Conservation (phyloP, 2,888 invertebrate genomes). For the Pycnomerus fuliginosus region DNA sequence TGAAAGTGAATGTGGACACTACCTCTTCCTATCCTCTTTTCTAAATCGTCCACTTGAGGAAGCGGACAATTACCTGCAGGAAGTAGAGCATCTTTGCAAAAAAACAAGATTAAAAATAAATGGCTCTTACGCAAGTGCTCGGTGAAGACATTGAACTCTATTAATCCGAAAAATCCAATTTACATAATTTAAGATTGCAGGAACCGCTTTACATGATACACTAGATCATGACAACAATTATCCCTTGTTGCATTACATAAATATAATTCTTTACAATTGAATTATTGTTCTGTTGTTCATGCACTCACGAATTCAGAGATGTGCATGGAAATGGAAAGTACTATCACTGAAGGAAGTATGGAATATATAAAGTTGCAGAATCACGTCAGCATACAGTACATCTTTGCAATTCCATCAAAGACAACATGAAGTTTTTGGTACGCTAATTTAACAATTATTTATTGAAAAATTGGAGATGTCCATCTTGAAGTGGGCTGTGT, state of each 20-base stretch:
- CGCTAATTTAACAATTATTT: too few species aligned
- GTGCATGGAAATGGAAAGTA: slow-evolving; percentile 11
- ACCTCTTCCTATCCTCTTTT: too few species aligned
- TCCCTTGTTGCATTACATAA: not conserved
- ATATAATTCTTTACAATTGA: slow-evolving; percentile 2
- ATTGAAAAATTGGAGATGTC: too few species aligned
- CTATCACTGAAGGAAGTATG: slow-evolving; percentile 9
- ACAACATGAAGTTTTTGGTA: not conserved
- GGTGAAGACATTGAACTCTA: not conserved
- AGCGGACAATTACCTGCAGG: too few species aligned
- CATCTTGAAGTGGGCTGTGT: too few species aligned
- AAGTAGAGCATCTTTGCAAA: too few species aligned
- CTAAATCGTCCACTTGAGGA: too few species aligned
- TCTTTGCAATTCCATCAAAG: not conserved
- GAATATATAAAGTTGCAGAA: slow-evolving; percentile 7
- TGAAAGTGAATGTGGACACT: too few species aligned
- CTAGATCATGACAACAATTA: not conserved
- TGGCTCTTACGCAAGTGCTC: not conserved
- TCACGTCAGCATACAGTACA: slow-evolving; percentile 1
- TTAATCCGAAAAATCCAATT: not conserved
- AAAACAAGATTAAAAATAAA: not conserved
- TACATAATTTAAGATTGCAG: not conserved
- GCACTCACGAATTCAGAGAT: slow-evolving; percentile 7
- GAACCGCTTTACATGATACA: not conserved
- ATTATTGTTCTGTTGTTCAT: slow-evolving; percentile 2